Evolutionary conservation across 2,797 vertebrate species (phyloP).

Genomic region (Enoplosus armatus): DNA sequence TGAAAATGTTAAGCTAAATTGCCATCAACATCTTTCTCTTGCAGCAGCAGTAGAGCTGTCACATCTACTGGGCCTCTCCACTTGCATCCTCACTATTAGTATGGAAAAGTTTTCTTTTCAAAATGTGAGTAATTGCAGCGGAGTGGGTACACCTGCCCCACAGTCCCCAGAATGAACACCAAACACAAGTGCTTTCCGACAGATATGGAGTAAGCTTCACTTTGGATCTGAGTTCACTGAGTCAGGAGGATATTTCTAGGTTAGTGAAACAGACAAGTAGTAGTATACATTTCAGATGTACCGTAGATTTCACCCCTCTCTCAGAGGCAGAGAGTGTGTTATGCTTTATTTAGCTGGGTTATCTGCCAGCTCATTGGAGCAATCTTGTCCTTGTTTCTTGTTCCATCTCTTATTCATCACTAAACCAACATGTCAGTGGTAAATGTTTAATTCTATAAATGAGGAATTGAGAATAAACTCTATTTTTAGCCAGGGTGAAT

Average conservation of each 20-base stretch:
- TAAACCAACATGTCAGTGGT: constrained; percentile 43
- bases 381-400: constrained; percentile 40
- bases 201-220: constrained; percentile 64
- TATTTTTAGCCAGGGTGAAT: constrained; percentile 58
- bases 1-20: not conserved
- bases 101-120: constrained; percentile 9
- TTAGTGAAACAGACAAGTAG: constrained; percentile 66
- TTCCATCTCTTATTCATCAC: constrained; percentile 60
- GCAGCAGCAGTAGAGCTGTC: not conserved
- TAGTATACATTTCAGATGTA: constrained; percentile 43
- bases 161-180: constrained; percentile 42
- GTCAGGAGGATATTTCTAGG: constrained; percentile 69
- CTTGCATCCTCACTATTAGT: not conserved
- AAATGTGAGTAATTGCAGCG: constrained; percentile 23
- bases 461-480: constrained; percentile 18
- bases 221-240: constrained; percentile 59
- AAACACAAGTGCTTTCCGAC: constrained; percentile 49
- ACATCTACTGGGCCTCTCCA: not conserved
- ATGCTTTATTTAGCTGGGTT: constrained; percentile 49
- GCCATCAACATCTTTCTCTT: not conserved
- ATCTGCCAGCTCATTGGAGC: constrained; percentile 40
- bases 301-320: constrained; percentile 23
- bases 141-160: constrained; percentile 25
- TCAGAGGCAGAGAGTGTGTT: constrained; percentile 5
- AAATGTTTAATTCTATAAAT: constrained; percentile 67